Conservation (phyloP, 2,888 invertebrate genomes). For the Lissocephala sabroskyi region DNA sequence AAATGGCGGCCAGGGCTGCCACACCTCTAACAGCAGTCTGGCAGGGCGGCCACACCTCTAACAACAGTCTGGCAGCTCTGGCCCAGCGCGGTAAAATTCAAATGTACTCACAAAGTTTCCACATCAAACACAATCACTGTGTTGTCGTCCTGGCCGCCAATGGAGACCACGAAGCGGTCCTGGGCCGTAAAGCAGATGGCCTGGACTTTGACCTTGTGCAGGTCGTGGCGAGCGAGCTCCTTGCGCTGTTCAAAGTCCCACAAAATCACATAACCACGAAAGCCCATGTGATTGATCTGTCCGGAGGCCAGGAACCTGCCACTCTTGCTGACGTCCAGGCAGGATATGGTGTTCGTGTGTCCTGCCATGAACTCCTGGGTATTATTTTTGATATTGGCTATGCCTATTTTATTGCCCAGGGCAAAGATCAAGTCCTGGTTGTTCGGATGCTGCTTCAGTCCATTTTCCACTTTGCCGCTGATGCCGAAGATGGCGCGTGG, state of each 20-base stretch:
- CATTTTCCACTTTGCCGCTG: slow-evolving; percentile 78
- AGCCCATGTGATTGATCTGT: slow-evolving; percentile 92
- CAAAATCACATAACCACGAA: slow-evolving; percentile 87
- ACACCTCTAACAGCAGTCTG: too few species aligned
- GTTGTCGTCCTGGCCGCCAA: slow-evolving; percentile 93
- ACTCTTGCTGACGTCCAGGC: slow-evolving; percentile 82
- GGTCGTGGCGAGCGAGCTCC: slow-evolving; percentile 80
- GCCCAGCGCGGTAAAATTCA: too few species aligned
- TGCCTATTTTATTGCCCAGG: slow-evolving; percentile 84
- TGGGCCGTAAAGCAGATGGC: slow-evolving; percentile 86
- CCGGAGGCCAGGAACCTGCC: slow-evolving; percentile 91
- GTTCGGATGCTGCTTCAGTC: slow-evolving; percentile 82
- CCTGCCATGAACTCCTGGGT: slow-evolving; percentile 84
- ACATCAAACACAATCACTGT: slow-evolving; percentile 90
- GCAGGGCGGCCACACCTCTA: too few species aligned
- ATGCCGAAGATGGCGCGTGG: slow-evolving; percentile 84
- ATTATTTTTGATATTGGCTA: slow-evolving; percentile 79
- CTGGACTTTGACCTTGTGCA: slow-evolving; percentile 91
- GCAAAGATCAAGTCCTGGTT: slow-evolving; percentile 82
- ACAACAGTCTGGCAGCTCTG: too few species aligned
- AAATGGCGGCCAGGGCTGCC: too few species aligned
- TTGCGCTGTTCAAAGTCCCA: slow-evolving; percentile 85
- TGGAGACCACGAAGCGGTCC: slow-evolving; percentile 85
- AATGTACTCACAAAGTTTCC: slow-evolving; percentile 68
- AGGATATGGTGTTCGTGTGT: slow-evolving; percentile 85